Percentiles rank a stretch among this genome's conserved stretches.
phyloP scores from a whole-genome alignment of 2,113 vertebrate genomes.

The Gnathonemus echidnorhynchus region DNA sequence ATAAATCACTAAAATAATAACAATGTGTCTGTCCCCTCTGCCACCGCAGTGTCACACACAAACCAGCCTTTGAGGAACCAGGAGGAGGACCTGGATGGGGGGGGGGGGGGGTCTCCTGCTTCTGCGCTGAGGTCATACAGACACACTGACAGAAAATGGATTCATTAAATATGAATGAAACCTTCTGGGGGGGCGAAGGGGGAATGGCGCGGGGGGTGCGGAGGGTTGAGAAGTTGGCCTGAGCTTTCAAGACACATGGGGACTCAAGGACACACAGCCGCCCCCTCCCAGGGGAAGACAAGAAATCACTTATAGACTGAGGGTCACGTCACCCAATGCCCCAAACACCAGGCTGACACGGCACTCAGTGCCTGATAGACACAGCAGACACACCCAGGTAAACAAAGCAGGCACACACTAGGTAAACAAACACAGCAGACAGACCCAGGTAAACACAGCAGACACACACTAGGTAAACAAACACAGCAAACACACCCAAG shows the following conservation, averaged over 20 bases:
- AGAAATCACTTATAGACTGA: background rate
- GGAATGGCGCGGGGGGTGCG: no score
- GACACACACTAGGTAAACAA: background rate
- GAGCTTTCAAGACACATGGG: background rate
- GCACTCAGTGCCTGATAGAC: background rate
- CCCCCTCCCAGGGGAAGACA: background rate
- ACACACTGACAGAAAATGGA: background rate
- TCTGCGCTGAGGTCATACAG: background rate
- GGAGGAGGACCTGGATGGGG: background rate
- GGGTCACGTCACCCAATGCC: background rate
- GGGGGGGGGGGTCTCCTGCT: background rate
- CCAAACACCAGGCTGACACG: background rate
- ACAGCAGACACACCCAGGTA: background rate
- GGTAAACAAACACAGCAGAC: background rate
- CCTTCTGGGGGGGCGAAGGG: background rate
- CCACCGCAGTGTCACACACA: background rate
- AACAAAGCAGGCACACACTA: background rate
- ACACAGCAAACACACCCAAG: background rate
- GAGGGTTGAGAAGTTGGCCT: background rate
- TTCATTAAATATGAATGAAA: conserved; percentile 11
- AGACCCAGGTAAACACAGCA: background rate
- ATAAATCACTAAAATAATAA: background rate
- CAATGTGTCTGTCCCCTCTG: background rate
- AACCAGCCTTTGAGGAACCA: background rate
- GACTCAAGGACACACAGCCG: background rate